Percentiles rank a stretch among this genome's conserved stretches.
Evolutionary conservation across 2,113 vertebrate genomes (phyloP).

Genomic region (Lophius piscatorius): DNA sequence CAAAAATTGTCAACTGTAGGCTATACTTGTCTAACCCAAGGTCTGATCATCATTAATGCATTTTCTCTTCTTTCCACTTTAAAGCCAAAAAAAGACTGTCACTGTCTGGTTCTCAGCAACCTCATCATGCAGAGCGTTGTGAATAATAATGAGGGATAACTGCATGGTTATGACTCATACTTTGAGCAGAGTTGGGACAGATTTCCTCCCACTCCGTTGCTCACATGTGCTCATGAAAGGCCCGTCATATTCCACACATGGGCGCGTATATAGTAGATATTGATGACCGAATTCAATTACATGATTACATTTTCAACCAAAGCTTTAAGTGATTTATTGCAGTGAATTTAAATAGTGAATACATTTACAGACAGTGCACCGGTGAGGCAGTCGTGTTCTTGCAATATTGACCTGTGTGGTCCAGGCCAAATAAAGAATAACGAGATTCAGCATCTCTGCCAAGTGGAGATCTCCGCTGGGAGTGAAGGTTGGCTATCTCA

Average conservation of each 20-base stretch:
- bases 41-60: slow-evolving; percentile 31
- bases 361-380: slow-evolving; percentile 60
- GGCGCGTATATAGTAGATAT: slow-evolving; percentile 63
- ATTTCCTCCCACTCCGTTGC: slow-evolving; percentile 63
- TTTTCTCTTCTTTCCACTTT: slow-evolving; percentile 33
- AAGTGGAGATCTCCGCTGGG: slow-evolving; percentile 71
- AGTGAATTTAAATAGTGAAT: slow-evolving; percentile 72
- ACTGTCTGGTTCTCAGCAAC: slow-evolving; percentile 54
- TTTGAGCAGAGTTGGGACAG: slow-evolving; percentile 60
- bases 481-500: slow-evolving; percentile 56
- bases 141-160: slow-evolving; percentile 71
- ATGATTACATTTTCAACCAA: slow-evolving; percentile 77
- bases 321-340: slow-evolving; percentile 76
- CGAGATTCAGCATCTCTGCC: slow-evolving; percentile 75
- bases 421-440: slow-evolving; percentile 76
- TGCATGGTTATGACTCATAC: slow-evolving; percentile 70
- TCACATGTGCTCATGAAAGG: slow-evolving; percentile 58
- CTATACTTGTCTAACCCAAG: slow-evolving; percentile 29
- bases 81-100: slow-evolving; percentile 57
- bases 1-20: slow-evolving; percentile 24
- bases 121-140: slow-evolving; percentile 64
- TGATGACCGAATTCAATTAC: slow-evolving; percentile 82
- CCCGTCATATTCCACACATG: slow-evolving; percentile 25
- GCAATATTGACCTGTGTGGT: slow-evolving; percentile 74
- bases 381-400: slow-evolving; percentile 24